Evolutionary conservation across 1,140 invertebrate genomes (phyloP), one percentile per base, ranked within the genome.

Genomic region (Papilio glaucus): DNA sequence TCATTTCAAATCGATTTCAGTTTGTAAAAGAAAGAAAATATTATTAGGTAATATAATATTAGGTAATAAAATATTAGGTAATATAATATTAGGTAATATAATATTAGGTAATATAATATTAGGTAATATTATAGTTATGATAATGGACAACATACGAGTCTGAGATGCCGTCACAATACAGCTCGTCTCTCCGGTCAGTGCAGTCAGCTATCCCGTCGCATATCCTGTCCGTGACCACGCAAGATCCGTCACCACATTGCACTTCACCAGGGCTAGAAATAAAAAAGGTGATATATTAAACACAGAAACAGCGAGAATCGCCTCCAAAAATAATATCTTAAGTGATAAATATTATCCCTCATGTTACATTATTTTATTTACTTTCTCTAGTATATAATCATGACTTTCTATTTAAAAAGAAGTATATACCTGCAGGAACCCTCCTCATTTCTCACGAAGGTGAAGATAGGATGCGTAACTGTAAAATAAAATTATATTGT

Each of bases 181-280:
- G 13, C 33, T 84, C 82, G 42, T 84, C 82, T 8, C 61, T 65
- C 1, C 53, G 65, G 12, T 78, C 77, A 0, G 69, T 15, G 41
- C 82, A 84, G 49, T 84, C 72, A 0, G 24, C 5, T 0, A 69
- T 39, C 0, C 79, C 78, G 41, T 93, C 85, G 61, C 93, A 94
- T 63, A 94, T 93, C 18, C 93, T 94, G 70, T 93, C 88, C 1
- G 88, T 85, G 74, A 94, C 85, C 65, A 96, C 94, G 80, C 96
- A 97, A 53, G 94, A 94, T 81, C 94, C 93, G 72, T 94, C 93
- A 0, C 73, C 75, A 70, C 94, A 94, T 42, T 81, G 76, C 49
- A 88, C 93, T 18, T 80, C 78, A n/a, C 72, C 68, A 18, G 39
- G 24, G 26, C 79, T 81, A 69, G 12, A 74, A 75, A 2, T 12